Evolutionary conservation across 2,888 invertebrate genomes (phyloP), one percentile per base, ranked within the genome.

Genomic region (Drosophila subquinaria): DNA sequence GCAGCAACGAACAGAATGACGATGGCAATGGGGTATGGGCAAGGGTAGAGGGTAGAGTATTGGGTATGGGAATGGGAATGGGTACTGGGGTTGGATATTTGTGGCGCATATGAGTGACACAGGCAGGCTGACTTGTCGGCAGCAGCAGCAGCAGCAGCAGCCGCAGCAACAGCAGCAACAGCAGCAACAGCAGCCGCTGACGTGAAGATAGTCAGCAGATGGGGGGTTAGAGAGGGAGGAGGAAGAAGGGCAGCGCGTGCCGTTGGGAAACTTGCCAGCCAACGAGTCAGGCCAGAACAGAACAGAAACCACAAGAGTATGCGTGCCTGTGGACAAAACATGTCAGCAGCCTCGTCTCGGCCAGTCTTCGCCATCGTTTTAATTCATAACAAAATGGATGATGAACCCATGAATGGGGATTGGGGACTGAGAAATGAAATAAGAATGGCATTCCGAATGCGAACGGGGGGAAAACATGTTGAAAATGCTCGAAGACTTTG

Each of bases 281-380:
- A 67, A 53, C 51, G 69, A 59, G 56, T 43, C 36, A 62, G 45
- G 13, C 59, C 73, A 62, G 50, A 36, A 9, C 52, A 36, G 66
- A 43, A 65, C 75, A 63, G 47, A 43, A 23, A 33, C 45, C 64
- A 15, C 88, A 81, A 79, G 79, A 86, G 84, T 83, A 86, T 86
- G 86, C 86, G 86, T 88, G 90, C 86, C 89, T 86, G 86, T 86
- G 86, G 86, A 86, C 89, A 90, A 88, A 86, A 86, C 81, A 90
- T 86, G 86, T 86, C 86, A 90, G 74, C 86, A 90, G 87, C 83
- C 79, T 82, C 79, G 86, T 79, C 76, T 78, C 79, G 71, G 62
- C 3, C 72, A 76, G 76, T 76, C 71, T 67, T 67, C 57, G 80
- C 76, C 71, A 67, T 70, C 61, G 81, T 88, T 87, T 88, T 76